A percentile compares a stretch with the other conserved stretches of the same genome.
phyloP scores from a whole-genome alignment of 2,113 vertebrate species.

The Tetraodon nigroviridis region DNA sequence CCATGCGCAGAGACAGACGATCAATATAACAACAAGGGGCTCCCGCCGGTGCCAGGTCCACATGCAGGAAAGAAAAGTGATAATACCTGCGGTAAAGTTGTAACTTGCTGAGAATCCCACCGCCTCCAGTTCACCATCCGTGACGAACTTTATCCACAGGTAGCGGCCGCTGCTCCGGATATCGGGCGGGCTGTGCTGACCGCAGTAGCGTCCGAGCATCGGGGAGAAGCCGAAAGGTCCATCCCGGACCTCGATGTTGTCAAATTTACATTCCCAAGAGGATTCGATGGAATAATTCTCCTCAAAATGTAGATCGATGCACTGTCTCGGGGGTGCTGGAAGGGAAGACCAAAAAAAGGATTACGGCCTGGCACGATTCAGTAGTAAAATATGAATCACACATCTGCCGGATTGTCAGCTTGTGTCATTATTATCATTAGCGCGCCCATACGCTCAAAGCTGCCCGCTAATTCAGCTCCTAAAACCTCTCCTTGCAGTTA shows the following conservation, averaged over 20 bases:
- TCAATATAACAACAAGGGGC: slow-evolving; percentile 47
- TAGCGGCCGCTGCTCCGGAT: slow-evolving; percentile 98
- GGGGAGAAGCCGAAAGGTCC: slow-evolving; percentile 98
- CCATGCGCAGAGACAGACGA: slow-evolving; percentile 43
- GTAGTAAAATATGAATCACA: slow-evolving; percentile 25
- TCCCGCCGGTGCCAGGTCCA: slow-evolving; percentile 26
- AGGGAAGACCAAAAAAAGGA: slow-evolving; percentile 42
- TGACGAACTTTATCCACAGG: slow-evolving; percentile 99
- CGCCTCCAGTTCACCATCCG: slow-evolving; percentile 97
- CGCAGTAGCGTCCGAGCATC: slow-evolving; percentile 95
- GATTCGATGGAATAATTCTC: slow-evolving; percentile 97
- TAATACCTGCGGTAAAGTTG: slow-evolving; percentile 94
- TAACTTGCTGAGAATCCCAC: slow-evolving; percentile 95
- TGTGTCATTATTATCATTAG: slow-evolving; percentile 36
- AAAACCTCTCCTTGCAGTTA: slow-evolving; percentile 4
- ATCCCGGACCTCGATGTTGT: slow-evolving; percentile 98
- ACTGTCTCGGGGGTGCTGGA: slow-evolving; percentile 93
- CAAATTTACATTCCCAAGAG: slow-evolving; percentile 99
- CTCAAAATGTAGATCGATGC: slow-evolving; percentile 96
- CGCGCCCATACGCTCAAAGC: slow-evolving; percentile 8
- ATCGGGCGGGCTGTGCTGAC: slow-evolving; percentile 91
- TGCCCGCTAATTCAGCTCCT: slow-evolving; percentile 12
- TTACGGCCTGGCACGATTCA: slow-evolving; percentile 21
- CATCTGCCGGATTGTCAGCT: slow-evolving; percentile 26
- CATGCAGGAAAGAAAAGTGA: neutral